These are phyloP conservation scores for Drosophila guanche DNA, from an alignment of 1,140 invertebrate genomes.

Conservation along the genomic window DNA sequence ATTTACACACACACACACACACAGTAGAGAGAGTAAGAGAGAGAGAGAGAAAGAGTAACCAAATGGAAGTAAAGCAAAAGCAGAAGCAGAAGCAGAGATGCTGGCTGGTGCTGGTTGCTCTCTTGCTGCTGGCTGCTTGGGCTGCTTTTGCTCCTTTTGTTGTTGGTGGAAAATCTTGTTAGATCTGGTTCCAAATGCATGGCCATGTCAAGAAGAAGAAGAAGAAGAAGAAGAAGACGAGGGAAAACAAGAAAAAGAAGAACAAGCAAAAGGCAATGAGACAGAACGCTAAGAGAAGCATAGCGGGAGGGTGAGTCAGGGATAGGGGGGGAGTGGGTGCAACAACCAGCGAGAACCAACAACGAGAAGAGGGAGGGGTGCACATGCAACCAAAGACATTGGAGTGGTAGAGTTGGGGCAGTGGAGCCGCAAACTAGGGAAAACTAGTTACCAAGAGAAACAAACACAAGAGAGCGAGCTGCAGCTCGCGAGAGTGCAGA, in stretches of 20 bases:
- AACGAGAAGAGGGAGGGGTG: not conserved
- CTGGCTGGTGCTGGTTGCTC: slow-evolving; percentile 33
- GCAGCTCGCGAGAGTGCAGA: too few relatives aligned
- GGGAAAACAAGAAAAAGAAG: slow-evolving; percentile 36
- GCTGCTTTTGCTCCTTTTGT: not conserved
- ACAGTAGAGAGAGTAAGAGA: not conserved
- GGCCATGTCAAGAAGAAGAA: slow-evolving; percentile 28
- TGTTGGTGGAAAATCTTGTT: slow-evolving; percentile 62
- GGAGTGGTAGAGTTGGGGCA: too few relatives aligned
- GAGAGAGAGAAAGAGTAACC: not conserved
- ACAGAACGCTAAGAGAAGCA: slow-evolving; percentile 36
- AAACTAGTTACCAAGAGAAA: too few relatives aligned
- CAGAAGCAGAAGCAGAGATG: slow-evolving; percentile 19
- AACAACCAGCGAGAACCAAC: too few relatives aligned
- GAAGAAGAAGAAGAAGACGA: slow-evolving; percentile 16
- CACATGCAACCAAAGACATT: too few relatives aligned
- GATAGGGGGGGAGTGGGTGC: too few relatives aligned
- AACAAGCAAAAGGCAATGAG: slow-evolving; percentile 42
- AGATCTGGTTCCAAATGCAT: slow-evolving; percentile 66
- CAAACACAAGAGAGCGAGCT: too few relatives aligned
- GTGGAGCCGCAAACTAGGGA: too few relatives aligned
- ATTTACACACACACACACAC: slow-evolving; percentile 34
- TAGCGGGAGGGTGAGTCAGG: not conserved
- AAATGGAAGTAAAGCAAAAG: not conserved
- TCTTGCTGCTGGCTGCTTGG: too few relatives aligned